Base-by-base conservation (phyloP, 1,140 invertebrate genomes). In the Brachionus rotundiformis region DNA sequence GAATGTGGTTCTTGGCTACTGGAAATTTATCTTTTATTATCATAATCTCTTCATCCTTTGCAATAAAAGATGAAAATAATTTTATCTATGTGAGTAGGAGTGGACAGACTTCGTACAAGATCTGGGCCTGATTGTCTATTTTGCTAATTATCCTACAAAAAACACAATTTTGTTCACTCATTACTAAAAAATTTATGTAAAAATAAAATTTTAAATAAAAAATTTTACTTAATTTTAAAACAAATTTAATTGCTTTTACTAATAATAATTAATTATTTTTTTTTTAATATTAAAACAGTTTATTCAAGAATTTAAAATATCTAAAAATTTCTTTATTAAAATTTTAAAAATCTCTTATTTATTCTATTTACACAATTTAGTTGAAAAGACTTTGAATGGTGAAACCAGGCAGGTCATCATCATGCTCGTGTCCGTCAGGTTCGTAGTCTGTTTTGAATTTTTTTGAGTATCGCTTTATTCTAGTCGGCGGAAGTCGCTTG, bases 11-110 rank as follows among this genome's bases (percentile, higher is more conserved):
- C 29, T 79, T 11, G 6, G 47, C 25, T 3, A 61, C n/a, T 25
- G 76, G 76, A 63, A 39, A 79, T 79, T 79, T 79, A 23, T 79
- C 76, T 79, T 79, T 79, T n/a, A 79, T 79, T 2, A 79, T 23
- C 3, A 79, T 79, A 4, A 79, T 19, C 11, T 79, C 76, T 0
- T 79, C 47, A 63, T 79, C 59, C 73, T 75, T 47, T 44, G 16
- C 19, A 76, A 13, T 13, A 27, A 29, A 76, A 76, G 5, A 23
- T 3, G 3, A 23, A 29, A 13, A 68, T n/a, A 68, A 10, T 33
- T 33, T 68, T 4, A 68, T 68, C 16, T 2, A 33, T 13, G 11
- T 3, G 5, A 0, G 3, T 31, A 0, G 1, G n/a, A 6, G n/a
- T 5, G 13, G 10, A 11, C n/a, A 44, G 7, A 77, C 73, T 79